A percentile compares a stretch with the other conserved stretches of the same genome.
phyloP scores from a whole-genome alignment of 1,140 invertebrate species.

The Adelges cooleyi region DNA sequence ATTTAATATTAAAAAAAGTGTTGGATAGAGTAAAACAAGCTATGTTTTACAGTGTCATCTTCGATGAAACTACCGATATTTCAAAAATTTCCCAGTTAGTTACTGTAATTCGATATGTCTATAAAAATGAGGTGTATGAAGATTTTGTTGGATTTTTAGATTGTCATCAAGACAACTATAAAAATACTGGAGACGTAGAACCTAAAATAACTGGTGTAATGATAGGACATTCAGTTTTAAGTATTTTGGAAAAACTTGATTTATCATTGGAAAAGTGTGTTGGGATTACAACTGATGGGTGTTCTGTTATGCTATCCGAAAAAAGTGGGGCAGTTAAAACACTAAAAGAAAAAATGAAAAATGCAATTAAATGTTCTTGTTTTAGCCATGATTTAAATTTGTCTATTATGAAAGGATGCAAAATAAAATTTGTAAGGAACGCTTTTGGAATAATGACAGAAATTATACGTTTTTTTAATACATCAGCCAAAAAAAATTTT shows the following conservation, averaged over 20 bases:
- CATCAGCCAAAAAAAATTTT: background rate
- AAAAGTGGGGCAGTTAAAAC: background rate
- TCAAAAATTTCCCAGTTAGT: background rate
- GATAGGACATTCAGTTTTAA: background rate
- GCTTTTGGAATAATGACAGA: background rate
- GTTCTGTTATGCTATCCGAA: background rate
- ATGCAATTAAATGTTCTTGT: background rate
- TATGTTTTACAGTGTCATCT: background rate
- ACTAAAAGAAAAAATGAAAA: background rate
- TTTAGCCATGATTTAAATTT: background rate
- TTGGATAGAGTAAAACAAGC: background rate
- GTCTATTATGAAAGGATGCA: background rate
- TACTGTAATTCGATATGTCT: background rate
- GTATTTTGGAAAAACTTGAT: background rate
- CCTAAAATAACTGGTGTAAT: background rate
- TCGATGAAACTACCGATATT: background rate
- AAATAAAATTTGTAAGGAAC: background rate
- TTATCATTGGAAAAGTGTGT: background rate
- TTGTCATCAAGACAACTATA: background rate
- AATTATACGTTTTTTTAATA: background rate
- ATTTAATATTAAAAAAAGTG: background rate
- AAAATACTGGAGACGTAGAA: background rate
- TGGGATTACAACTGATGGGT: background rate
- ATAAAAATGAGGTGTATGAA: background rate
- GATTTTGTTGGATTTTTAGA: background rate